Base-by-base conservation (phyloP, 2,113 vertebrate species). In the Oxygymnocypris stewartii region DNA sequence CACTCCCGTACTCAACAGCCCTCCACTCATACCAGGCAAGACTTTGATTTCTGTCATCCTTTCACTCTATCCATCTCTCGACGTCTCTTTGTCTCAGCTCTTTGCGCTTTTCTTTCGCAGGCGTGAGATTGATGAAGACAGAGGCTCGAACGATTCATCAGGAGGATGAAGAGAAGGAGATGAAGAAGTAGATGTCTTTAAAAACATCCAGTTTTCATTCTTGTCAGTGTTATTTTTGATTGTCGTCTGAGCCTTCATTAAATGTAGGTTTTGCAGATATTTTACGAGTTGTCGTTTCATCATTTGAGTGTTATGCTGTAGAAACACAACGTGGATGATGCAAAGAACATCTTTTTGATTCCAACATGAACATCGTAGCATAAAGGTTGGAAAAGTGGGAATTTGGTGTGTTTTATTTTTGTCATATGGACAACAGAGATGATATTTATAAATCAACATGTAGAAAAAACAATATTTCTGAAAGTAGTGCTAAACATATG, bases 161-260 rank as follows among this genome's bases (percentile, higher is more conserved):
- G 89, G 97, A 98, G 92, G 96, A 97, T 67, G 96, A 97, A n/a
- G 97, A 98, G 89, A 96, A 95, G 87, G 94, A 97, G 54, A 91
- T 92, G 89, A 91, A 90, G 84, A 89, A 88, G 61, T 92, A 91
- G 85, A 54, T 59, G 93, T 82, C 76, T 84, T 90, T 90, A 89
- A 65, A 44, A 23, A n/a, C 7, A 18, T 47, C 65, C 7, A 7
- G 44, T 11, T 63, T 82, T 16, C 61, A 49, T 51, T 87, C 61
- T 37, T 54, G 8, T 69, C 49, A 10, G 51, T 44, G 10, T 71
- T 42, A 28, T 85, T 44, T 78, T 4, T 13, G 28, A 31, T 51
- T 54, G 31, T 67, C 44, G 11, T 44, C 20, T 76, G 37, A 81
- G 71, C 79, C 63, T 87, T 84, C 37, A 76, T 75, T 84, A 84